phyloP scores from a whole-genome alignment of 2,113 vertebrate genomes.

The Nicator chloris region DNA sequence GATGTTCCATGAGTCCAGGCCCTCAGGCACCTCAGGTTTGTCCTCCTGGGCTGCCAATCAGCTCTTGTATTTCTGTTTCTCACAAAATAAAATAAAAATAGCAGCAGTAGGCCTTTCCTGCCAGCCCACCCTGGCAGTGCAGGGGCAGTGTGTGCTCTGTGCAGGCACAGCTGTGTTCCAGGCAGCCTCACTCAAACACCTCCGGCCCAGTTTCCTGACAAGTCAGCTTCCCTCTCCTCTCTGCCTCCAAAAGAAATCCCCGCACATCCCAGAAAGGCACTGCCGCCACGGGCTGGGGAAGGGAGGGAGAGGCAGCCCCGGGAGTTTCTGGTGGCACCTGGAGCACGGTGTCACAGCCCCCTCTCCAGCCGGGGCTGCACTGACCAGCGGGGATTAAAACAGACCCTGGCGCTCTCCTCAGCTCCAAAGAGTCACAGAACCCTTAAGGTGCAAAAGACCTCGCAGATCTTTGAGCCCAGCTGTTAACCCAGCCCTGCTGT shows the following conservation, averaged over 20 bases:
- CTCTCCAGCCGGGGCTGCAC: background rate
- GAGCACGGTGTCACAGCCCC: background rate
- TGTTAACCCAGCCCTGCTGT: background rate
- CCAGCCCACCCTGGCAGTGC: background rate
- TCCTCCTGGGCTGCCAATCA: background rate
- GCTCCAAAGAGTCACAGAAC: background rate
- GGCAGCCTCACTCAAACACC: background rate
- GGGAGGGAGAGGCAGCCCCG: background rate
- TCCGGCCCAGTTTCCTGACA: background rate
- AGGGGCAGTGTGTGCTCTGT: background rate
- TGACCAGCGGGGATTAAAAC: background rate
- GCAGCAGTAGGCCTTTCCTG: background rate
- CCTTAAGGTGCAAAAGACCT: background rate
- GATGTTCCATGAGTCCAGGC: background rate
- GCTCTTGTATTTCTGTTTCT: background rate
- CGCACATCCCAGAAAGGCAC: background rate
- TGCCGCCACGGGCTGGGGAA: background rate
- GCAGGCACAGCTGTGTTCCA: background rate
- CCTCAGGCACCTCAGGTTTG: background rate
- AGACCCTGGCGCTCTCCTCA: background rate
- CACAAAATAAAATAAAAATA: background rate
- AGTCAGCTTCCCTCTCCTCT: background rate
- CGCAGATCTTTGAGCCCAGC: fast-evolving
- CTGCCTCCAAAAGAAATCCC: background rate
- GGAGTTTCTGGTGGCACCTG: background rate